Evolutionary conservation across 2,888 invertebrate species (phyloP).

Genomic region (Argyresthia goedartella): DNA sequence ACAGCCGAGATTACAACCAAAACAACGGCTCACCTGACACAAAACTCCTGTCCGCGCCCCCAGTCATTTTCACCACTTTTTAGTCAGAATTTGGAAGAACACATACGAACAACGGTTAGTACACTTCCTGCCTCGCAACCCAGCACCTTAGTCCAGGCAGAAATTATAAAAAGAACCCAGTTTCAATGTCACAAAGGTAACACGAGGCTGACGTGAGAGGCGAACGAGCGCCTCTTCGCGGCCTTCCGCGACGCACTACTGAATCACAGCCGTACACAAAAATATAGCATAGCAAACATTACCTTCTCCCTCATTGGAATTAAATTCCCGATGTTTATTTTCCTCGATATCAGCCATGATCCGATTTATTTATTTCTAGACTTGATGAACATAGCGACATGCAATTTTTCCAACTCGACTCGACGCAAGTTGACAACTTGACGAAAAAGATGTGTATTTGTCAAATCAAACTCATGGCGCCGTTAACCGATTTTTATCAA

Average conservation of each 20-base stretch:
- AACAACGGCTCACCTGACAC: conserved; percentile 52
- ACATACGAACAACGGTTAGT: conserved; percentile 33
- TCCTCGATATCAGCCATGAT: conserved; percentile 66
- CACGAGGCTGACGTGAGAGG: conserved; percentile 51
- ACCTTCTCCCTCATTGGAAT: conserved; percentile 67
- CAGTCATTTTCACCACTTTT: conserved; percentile 39
- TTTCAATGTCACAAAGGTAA: conserved; percentile 66
- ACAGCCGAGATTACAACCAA: conserved; percentile 37
- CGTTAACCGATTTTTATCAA: neutral
- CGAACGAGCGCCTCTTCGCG: conserved; percentile 34
- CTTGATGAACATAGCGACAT: conserved; percentile 60
- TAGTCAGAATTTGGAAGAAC: conserved; percentile 13
- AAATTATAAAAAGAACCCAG: conserved; percentile 69
- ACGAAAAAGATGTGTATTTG: conserved; percentile 41
- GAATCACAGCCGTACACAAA: conserved; percentile 45
- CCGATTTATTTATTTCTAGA: conserved; percentile 64
- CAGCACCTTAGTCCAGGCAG: conserved; percentile 64
- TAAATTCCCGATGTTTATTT: conserved; percentile 62
- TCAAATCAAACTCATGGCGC: conserved; percentile 23
- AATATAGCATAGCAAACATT: conserved; percentile 56
- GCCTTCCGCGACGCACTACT: conserved; percentile 42
- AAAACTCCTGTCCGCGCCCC: conserved; percentile 50
- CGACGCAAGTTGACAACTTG: conserved; percentile 55
- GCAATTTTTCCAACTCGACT: conserved; percentile 65
- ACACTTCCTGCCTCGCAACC: conserved; percentile 42